phyloP scores from a whole-genome alignment of 2,888 invertebrate species.

The Automeris io region DNA sequence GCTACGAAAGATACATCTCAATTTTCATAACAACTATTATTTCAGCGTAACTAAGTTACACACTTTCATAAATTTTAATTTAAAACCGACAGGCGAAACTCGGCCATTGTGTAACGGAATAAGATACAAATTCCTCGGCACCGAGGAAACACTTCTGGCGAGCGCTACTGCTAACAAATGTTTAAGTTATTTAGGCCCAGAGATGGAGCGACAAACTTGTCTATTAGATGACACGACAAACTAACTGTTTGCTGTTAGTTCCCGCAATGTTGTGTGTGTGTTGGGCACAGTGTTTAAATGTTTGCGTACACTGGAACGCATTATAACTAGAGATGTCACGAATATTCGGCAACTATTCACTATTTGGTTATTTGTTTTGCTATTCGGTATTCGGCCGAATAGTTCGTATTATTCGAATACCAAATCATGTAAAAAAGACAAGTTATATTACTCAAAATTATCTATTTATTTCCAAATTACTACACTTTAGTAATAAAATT shows the following conservation, averaged over 20 bases:
- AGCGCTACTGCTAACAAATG: slow-evolving; percentile 3
- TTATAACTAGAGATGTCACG: too few relatives aligned
- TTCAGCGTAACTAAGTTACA: background rate
- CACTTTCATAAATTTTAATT: background rate
- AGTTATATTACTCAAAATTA: too few relatives aligned
- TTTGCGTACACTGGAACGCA: too few relatives aligned
- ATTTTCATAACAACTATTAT: background rate
- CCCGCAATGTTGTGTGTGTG: slow-evolving; percentile 13
- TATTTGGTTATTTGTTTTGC: too few relatives aligned
- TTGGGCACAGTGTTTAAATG: too few relatives aligned
- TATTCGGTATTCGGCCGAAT: too few relatives aligned
- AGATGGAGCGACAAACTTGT: slow-evolving; percentile 15
- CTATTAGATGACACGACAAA: slow-evolving; percentile 15
- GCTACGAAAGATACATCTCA: too few relatives aligned
- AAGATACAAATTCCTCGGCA: background rate
- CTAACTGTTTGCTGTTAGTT: slow-evolving; percentile 11
- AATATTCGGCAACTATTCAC: too few relatives aligned
- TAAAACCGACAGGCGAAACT: background rate
- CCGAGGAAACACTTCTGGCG: background rate
- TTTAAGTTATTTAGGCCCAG: slow-evolving; percentile 17
- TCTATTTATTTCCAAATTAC: too few relatives aligned
- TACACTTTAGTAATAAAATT: too few relatives aligned
- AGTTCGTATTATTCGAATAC: too few relatives aligned
- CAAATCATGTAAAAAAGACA: too few relatives aligned
- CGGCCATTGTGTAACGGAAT: background rate